Evolutionary conservation across 1,140 invertebrate species (phyloP).

Genomic region (Caerostris extrusa): DNA sequence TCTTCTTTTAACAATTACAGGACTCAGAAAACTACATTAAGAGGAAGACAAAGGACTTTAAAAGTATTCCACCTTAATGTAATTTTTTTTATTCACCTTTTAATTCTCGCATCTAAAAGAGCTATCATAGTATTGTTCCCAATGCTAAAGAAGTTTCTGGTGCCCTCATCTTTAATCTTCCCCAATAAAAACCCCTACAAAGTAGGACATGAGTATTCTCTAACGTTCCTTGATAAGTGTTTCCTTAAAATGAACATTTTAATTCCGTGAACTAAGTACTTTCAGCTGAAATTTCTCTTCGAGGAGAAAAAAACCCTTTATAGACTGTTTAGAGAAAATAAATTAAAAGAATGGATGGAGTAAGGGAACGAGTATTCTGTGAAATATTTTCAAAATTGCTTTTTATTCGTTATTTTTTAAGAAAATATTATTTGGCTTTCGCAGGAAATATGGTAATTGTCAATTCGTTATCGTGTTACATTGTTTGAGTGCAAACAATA

Average conservation of each 20-base stretch:
- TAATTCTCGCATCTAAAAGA: conserved; percentile 43
- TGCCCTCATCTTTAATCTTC: conserved; percentile 10
- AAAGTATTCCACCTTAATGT: conserved; percentile 19
- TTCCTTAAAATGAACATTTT: conserved; percentile 52
- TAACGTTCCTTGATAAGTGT: conserved; percentile 25
- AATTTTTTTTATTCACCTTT: background rate
- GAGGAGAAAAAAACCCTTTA: background rate
- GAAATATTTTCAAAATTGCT: no score
- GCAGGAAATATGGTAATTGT: no score
- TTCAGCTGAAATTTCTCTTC: background rate
- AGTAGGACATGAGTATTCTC: conserved; percentile 13
- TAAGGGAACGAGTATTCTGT: background rate
- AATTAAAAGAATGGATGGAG: background rate
- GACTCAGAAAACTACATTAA: conserved; percentile 52
- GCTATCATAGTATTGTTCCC: conserved; percentile 36
- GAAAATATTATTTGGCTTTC: no score
- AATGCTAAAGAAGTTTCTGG: conserved; percentile 6
- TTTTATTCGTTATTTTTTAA: no score
- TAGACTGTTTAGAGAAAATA: background rate
- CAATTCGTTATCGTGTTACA: no score
- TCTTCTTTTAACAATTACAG: background rate
- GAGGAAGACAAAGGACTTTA: conserved; percentile 55
- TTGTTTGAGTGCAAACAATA: no score
- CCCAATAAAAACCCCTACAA: conserved; percentile 40
- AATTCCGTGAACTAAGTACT: conserved; percentile 38